Conservation (phyloP, 2,113 vertebrate species). For the Myotis lucifugus region DNA sequence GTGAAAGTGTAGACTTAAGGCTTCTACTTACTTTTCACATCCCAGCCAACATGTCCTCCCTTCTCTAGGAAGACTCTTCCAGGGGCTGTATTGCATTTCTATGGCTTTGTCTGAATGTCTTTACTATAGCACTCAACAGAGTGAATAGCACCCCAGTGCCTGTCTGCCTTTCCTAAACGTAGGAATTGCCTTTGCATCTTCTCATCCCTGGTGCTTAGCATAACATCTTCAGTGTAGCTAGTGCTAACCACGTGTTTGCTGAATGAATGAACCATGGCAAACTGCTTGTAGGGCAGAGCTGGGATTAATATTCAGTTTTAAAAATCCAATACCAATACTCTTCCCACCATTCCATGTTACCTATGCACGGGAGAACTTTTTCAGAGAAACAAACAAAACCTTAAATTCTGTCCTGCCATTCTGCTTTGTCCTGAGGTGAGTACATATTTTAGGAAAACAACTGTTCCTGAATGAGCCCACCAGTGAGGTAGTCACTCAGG, state of each 20-base stretch:
- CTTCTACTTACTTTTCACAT: background rate
- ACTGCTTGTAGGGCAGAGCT: background rate
- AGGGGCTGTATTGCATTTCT: background rate
- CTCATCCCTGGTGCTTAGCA: background rate
- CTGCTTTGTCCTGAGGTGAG: background rate
- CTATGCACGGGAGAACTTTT: background rate
- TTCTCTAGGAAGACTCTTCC: background rate
- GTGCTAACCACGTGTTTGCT: background rate
- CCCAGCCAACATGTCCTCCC: background rate
- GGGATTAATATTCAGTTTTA: background rate
- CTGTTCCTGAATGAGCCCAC: background rate
- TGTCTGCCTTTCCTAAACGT: background rate
- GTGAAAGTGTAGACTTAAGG: background rate
- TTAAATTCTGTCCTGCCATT: background rate
- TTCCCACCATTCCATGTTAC: background rate
- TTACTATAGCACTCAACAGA: background rate
- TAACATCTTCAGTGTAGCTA: background rate
- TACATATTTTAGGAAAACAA: background rate
- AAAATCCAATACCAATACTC: background rate
- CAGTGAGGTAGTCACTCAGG: background rate
- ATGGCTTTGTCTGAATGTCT: rapidly evolving
- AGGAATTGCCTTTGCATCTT: background rate
- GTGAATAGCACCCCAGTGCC: background rate
- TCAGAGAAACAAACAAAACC: background rate
- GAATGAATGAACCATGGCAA: background rate